phyloP scores from a whole-genome alignment of 1,140 invertebrate species.

The Formica selysi region DNA sequence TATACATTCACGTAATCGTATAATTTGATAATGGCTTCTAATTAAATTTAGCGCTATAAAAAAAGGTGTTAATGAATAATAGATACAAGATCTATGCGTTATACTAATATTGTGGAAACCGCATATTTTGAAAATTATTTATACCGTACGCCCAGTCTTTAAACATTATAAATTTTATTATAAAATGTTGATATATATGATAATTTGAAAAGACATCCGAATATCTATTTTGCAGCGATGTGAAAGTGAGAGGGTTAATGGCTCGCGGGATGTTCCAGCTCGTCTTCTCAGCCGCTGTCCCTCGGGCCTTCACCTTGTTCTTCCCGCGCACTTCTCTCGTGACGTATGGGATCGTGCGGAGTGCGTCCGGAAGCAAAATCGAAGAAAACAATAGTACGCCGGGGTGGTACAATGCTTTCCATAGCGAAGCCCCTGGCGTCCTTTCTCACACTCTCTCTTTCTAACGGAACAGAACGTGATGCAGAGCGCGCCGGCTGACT shows the following conservation, averaged over 20 bases:
- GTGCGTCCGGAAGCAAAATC: conserved; percentile 57
- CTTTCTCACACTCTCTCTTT: conserved; percentile 58
- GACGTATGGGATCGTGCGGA: background rate
- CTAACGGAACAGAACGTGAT: conserved; percentile 54
- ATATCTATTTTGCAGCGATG: background rate
- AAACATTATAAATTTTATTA: background rate
- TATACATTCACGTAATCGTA: background rate
- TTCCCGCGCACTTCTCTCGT: conserved; percentile 1
- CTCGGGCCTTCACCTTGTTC: background rate
- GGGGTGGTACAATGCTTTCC: conserved; percentile 49
- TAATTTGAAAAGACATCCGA: background rate
- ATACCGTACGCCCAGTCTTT: background rate
- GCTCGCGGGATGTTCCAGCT: conserved; percentile 1
- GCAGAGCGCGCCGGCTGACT: conserved; percentile 32
- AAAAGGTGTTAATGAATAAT: background rate
- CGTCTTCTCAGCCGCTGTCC: conserved; percentile 37
- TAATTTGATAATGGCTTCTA: background rate
- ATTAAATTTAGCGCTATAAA: background rate
- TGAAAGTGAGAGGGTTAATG: background rate
- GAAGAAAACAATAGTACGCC: conserved; percentile 55
- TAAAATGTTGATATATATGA: too few relatives aligned
- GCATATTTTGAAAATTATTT: background rate
- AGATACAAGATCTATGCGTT: too few relatives aligned
- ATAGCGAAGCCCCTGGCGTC: conserved; percentile 28
- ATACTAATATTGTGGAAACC: background rate